Percentiles rank a stretch among this genome's conserved stretches.
These are phyloP conservation scores for Drosophila repletoides DNA, from an alignment of 1,140 invertebrate genomes.

Conservation along the genomic window DNA sequence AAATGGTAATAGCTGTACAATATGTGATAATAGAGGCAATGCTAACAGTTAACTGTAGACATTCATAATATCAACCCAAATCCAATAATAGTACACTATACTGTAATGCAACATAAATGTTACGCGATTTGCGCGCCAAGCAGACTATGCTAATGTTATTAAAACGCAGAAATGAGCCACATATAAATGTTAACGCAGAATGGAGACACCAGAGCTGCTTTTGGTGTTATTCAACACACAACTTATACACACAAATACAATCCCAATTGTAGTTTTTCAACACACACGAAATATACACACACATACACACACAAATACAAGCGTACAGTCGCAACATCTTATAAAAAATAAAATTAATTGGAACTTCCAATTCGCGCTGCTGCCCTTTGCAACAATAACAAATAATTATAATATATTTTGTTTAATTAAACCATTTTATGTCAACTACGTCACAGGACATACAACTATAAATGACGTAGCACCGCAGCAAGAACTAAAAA, in stretches of 20 bases:
- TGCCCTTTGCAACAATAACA: conserved; percentile 42
- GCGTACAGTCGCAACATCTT: conserved; percentile 64
- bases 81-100: too few species aligned
- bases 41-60: too few species aligned
- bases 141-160: too few species aligned
- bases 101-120: too few species aligned
- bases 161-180: too few species aligned
- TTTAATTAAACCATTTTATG: background rate
- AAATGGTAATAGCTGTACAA: too few species aligned
- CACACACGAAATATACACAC: conserved; percentile 53
- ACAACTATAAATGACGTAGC: conserved; percentile 35
- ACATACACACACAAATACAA: conserved; percentile 68
- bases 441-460: conserved; percentile 3
- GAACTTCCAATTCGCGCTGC: too few species aligned
- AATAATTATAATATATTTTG: background rate
- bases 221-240: conserved; percentile 21
- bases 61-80: too few species aligned
- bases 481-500: conserved; percentile 18
- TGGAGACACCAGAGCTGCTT: too few species aligned
- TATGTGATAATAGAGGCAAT: too few species aligned
- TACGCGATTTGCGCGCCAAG: too few species aligned
- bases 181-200: too few species aligned
- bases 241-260: conserved; percentile 45
- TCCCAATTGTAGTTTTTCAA: conserved; percentile 25
- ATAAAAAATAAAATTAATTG: conserved; percentile 69